phyloP scores from a whole-genome alignment of 2,113 vertebrate genomes.

The Myiagra hebetior region DNA sequence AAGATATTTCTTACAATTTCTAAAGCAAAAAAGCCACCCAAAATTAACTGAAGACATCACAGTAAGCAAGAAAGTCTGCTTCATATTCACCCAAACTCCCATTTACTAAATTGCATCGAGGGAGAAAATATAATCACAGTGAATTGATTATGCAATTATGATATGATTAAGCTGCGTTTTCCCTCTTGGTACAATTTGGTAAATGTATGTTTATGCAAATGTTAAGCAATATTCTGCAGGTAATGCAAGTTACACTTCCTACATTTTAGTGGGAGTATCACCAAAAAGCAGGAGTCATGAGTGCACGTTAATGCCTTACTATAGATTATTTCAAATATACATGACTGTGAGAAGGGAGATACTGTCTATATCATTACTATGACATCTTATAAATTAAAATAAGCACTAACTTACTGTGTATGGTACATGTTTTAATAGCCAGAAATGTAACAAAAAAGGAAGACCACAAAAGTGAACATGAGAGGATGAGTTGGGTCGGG shows the following conservation, averaged over 20 bases:
- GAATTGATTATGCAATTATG: constrained; percentile 70
- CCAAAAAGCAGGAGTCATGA: background rate
- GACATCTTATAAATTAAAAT: background rate
- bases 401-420: background rate
- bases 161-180: constrained; percentile 64
- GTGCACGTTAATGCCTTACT: background rate
- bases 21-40: background rate
- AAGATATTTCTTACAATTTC: background rate
- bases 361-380: background rate
- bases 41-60: constrained; percentile 41
- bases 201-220: constrained; percentile 71
- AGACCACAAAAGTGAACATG: background rate
- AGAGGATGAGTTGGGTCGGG: background rate
- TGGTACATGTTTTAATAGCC: background rate
- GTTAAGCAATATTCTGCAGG: constrained; percentile 44
- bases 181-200: constrained; percentile 63
- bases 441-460: background rate
- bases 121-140: constrained; percentile 72
- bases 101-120: constrained; percentile 63
- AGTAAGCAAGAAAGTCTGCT: constrained; percentile 28
- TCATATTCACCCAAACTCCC: constrained; percentile 35
- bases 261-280: background rate
- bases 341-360: background rate
- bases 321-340: background rate
- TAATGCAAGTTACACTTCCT: constrained; percentile 41